Conservation (phyloP, 2,113 vertebrate species). For the Jacana jacana region DNA sequence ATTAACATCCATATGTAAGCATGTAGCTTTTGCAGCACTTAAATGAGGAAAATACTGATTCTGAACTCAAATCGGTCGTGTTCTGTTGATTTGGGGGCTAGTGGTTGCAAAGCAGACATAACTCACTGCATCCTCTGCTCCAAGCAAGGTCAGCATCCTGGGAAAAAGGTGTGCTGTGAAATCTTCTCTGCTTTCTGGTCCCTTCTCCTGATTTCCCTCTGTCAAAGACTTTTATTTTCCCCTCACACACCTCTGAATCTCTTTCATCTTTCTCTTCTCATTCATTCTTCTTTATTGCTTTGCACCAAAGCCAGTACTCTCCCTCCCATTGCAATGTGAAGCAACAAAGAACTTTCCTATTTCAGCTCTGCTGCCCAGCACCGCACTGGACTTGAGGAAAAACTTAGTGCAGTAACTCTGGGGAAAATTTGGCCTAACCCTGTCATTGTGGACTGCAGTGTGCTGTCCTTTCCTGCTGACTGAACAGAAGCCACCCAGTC, state of each 20-base stretch:
- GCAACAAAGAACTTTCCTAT: neutral
- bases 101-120: neutral
- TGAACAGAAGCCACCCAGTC: neutral
- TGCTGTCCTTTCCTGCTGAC: neutral
- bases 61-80: neutral
- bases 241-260: neutral
- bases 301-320: neutral
- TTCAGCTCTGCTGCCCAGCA: neutral
- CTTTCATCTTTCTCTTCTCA: neutral
- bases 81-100: neutral
- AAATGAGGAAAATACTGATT: neutral
- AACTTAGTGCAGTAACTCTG: rapidly evolving
- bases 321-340: neutral
- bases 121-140: neutral
- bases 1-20: neutral
- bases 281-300: neutral
- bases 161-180: neutral
- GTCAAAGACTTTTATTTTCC: neutral
- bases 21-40: neutral
- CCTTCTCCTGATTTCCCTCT: neutral
- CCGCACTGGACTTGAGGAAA: neutral
- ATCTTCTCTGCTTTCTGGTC: neutral
- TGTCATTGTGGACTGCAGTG: neutral
- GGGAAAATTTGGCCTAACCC: neutral
- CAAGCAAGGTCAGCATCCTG: neutral